phyloP scores from a whole-genome alignment of 2,797 vertebrate species.

The Phoebastria nigripes region DNA sequence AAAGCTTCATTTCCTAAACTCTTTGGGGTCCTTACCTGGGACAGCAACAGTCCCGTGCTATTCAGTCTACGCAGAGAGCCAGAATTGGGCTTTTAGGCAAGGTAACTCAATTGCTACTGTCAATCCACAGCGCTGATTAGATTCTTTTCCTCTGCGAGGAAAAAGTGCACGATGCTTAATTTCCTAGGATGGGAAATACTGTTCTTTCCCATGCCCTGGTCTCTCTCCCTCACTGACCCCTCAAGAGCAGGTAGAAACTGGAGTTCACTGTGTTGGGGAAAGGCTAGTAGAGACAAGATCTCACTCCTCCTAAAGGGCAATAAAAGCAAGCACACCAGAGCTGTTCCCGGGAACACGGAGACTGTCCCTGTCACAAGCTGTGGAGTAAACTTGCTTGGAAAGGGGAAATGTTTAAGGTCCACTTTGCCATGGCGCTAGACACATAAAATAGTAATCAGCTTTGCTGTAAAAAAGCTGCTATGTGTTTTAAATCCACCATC shows the following conservation, averaged over 20 bases:
- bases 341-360: background rate
- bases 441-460: conserved; percentile 53
- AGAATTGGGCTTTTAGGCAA: background rate
- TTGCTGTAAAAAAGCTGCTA: conserved; percentile 23
- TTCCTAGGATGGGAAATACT: background rate
- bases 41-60: background rate
- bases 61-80: background rate
- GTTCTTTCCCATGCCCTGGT: background rate
- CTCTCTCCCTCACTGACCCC: background rate
- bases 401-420: conserved; percentile 5
- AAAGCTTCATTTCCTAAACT: background rate
- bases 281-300: background rate
- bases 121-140: background rate
- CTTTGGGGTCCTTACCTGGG: background rate
- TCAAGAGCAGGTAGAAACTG: background rate
- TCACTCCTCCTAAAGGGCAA: background rate
- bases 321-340: background rate
- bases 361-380: background rate
- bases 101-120: background rate
- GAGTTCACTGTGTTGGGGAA: background rate
- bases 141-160: background rate
- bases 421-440: background rate
- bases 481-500: conserved; percentile 55
- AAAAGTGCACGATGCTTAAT: rapidly evolving
- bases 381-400: background rate